A percentile compares a stretch with the other conserved stretches of the same genome.
phyloP scores from a whole-genome alignment of 1,140 invertebrate species.

The Drosophila melanica region DNA sequence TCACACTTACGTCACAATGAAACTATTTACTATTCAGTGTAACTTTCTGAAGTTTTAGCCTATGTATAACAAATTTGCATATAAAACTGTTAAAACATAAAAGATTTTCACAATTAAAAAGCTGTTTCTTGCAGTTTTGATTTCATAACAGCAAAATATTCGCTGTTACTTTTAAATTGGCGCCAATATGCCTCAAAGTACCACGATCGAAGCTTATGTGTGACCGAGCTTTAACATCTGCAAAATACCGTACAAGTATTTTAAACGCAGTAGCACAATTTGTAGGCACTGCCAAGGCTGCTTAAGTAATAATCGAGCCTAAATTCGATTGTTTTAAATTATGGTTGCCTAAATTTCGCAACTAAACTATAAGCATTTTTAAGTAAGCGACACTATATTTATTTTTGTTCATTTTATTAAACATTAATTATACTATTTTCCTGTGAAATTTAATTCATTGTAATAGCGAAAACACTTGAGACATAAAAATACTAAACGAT shows the following conservation, averaged over 20 bases:
- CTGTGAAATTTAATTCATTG: too few species aligned
- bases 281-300: neutral
- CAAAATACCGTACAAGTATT: neutral
- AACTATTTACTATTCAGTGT: neutral
- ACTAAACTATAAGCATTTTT: too few species aligned
- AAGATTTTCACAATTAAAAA: too few species aligned
- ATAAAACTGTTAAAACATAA: too few species aligned
- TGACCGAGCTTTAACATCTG: neutral
- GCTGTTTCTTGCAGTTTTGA: too few species aligned
- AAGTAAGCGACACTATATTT: too few species aligned
- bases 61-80: too few species aligned
- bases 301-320: neutral
- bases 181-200: neutral
- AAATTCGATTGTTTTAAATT: neutral
- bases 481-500: conserved; percentile 1
- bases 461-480: neutral
- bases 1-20: neutral
- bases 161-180: neutral
- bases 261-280: neutral
- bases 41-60: too few species aligned
- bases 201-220: conserved; percentile 1
- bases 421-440: too few species aligned
- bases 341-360: neutral
- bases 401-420: too few species aligned
- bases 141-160: too few species aligned